Percentiles rank a stretch among this genome's conserved stretches.
phyloP scores from a whole-genome alignment of 2,113 vertebrate genomes.

The Ptilorrhoa leucosticta region DNA sequence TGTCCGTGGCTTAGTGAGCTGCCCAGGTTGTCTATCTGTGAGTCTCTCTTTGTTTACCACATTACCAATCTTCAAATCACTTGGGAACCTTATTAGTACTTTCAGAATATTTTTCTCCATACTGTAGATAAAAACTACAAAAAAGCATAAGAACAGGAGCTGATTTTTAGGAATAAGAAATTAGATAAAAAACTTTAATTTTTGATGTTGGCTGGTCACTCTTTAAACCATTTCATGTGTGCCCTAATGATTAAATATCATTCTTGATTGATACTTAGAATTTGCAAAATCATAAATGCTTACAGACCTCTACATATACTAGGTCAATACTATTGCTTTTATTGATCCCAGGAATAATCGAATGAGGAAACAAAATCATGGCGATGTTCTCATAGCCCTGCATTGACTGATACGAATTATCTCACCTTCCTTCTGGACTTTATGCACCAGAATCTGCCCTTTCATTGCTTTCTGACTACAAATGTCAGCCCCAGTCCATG shows the following conservation, averaged over 20 bases:
- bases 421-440: not conserved
- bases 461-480: not conserved
- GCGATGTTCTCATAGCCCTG: not conserved
- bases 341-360: conserved; percentile 3
- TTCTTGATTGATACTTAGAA: not conserved
- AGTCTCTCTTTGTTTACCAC: not conserved
- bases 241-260: not conserved
- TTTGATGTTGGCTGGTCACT: not conserved
- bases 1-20: not conserved
- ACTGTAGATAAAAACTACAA: not conserved
- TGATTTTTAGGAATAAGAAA: not conserved
- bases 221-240: not conserved
- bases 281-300: conserved; percentile 16
- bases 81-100: not conserved
- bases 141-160: not conserved
- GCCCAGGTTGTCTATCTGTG: not conserved
- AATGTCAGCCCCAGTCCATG: not conserved
- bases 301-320: not conserved
- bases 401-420: not conserved
- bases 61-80: not conserved
- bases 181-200: not conserved
- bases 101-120: not conserved
- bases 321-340: conserved; percentile 14
- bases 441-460: not conserved
- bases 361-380: not conserved